Evolutionary conservation across 2,113 vertebrate genomes (phyloP), one percentile per base, ranked within the genome.

Genomic region (Elachura formosa): DNA sequence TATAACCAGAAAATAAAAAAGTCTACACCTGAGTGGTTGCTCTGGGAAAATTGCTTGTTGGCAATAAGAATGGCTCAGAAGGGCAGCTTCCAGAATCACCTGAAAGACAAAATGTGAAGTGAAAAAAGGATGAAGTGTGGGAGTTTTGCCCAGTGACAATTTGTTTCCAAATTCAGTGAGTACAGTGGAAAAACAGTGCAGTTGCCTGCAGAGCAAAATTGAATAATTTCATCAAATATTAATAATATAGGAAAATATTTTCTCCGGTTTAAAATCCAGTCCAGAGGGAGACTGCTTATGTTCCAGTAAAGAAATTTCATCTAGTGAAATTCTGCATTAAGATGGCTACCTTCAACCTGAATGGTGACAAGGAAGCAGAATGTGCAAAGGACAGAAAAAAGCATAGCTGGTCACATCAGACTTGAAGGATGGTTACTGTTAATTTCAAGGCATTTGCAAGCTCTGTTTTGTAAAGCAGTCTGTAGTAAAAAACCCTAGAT

Each of bases 1-100:
- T 61, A 64, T 68, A 45, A 31, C n/a, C 58, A 90, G n/a, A 77
- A 63, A 84, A 77, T 64, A 54, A 72, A 84, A 81, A 68, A 33
- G 5, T 55, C 29, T 82, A 41, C 64, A 69, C 66, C 12, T 74
- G 49, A 58, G 46, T 16, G 2, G 43, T 61, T 87, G n/a, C 49
- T 78, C 34, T 78, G 64, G 58, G 87, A 84, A 93, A 43, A 16
- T 68, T 56, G 36, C 46, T 93, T 90, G 12, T 66, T 71, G 72
- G 54, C 79, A 12, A 3, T 58, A 34, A 51, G 63, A 76, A 49
- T 1, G 4, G 16, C 21, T 90, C 21, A 52, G 81, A 96, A 66
- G 31, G 22, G 38, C 19, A 75, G 34, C 36, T 74, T 88, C 55
- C 40, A 66, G 40, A 46, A 84, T 54, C 61, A 64, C 43, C 48